Evolutionary conservation across 2,888 invertebrate genomes (phyloP).

Genomic region (Trachelus troglodyta): DNA sequence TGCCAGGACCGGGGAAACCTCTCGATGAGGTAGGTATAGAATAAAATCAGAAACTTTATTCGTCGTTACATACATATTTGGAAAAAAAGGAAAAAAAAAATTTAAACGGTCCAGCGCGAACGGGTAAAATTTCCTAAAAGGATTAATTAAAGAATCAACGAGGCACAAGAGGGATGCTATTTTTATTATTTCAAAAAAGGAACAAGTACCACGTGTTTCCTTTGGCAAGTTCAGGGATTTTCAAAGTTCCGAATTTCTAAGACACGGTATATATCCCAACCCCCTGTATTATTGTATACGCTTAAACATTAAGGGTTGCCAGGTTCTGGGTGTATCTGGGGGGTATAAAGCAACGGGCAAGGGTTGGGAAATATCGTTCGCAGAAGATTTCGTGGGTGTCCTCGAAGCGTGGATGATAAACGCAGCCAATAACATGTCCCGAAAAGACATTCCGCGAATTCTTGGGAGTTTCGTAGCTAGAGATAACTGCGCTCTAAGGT

Average conservation of each 20-base stretch:
- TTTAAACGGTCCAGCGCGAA: too few species aligned
- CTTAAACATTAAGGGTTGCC: background rate
- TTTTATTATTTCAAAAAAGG: background rate
- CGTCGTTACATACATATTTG: background rate
- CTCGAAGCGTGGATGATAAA: conserved; percentile 39
- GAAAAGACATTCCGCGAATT: conserved; percentile 49
- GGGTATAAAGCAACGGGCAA: background rate
- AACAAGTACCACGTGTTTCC: background rate
- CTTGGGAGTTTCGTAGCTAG: conserved; percentile 47
- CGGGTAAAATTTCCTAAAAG: background rate
- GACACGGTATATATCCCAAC: background rate
- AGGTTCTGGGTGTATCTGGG: background rate
- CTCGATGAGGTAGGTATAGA: background rate
- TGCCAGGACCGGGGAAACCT: background rate
- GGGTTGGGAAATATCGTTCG: background rate
- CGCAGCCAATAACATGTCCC: conserved; percentile 48
- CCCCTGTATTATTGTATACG: background rate
- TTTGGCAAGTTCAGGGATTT: background rate
- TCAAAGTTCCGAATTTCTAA: background rate
- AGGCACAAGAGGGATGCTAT: too few species aligned
- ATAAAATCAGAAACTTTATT: background rate
- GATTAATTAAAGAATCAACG: background rate
- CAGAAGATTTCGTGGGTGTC: conserved; percentile 35
- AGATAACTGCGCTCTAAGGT: conserved; percentile 47
- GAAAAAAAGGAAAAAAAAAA: too few species aligned